Conservation (phyloP, 2,797 vertebrate genomes). For the Melanotaenia maccullochi region DNA sequence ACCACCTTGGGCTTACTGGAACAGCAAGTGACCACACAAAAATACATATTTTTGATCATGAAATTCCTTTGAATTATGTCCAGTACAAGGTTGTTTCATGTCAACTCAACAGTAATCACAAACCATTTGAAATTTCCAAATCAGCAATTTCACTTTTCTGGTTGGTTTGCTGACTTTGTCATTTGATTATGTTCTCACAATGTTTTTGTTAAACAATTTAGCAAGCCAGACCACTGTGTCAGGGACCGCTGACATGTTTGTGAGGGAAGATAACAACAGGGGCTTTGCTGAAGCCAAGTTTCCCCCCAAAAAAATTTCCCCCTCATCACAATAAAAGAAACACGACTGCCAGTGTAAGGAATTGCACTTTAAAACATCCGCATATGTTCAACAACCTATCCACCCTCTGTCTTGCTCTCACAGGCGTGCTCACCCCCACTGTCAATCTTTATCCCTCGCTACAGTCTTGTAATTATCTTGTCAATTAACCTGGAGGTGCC, state of each 20-base stretch:
- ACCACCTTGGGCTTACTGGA: too few relatives aligned
- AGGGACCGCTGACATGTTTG: conserved; percentile 40
- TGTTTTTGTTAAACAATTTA: conserved; percentile 35
- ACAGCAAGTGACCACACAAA: too few relatives aligned
- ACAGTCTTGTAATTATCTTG: conserved; percentile 70
- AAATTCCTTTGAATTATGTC: too few relatives aligned
- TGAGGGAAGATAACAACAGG: conserved; percentile 43
- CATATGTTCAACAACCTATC: conserved; percentile 45
- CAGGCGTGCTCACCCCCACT: conserved; percentile 26
- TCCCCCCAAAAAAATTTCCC: conserved; percentile 43
- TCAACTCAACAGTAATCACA: not conserved
- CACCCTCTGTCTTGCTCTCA: conserved; percentile 27
- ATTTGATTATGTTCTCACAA: conserved; percentile 36
- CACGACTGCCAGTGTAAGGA: conserved; percentile 69
- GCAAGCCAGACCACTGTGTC: conserved; percentile 18
- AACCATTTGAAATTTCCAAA: conserved; percentile 15
- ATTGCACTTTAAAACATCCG: conserved; percentile 57
- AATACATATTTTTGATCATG: too few relatives aligned
- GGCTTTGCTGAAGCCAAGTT: conserved; percentile 47
- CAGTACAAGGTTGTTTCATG: not conserved
- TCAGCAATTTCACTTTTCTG: conserved; percentile 15
- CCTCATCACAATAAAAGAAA: conserved; percentile 77
- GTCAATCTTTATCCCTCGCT: conserved; percentile 41
- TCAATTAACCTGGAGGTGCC: conserved; percentile 73
- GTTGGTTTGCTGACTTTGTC: conserved; percentile 36